Evolutionary conservation across 1,140 invertebrate species (phyloP).

Genomic region (Nixonia krombeini): DNA sequence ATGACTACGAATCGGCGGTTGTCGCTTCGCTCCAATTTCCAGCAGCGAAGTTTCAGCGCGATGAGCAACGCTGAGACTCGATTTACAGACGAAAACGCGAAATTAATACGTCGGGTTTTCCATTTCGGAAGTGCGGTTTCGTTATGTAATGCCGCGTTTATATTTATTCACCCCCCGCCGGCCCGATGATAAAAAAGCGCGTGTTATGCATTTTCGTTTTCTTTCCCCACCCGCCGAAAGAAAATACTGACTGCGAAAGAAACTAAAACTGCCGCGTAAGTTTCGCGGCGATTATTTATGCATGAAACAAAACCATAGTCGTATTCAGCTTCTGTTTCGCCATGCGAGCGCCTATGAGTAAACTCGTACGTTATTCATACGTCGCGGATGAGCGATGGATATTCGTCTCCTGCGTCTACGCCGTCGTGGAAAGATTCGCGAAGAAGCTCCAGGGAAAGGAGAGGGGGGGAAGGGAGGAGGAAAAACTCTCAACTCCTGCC

Average conservation of each 20-base stretch:
- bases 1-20: no score
- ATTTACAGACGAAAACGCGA: no score
- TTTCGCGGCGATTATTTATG: slow-evolving; percentile 52
- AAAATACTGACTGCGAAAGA: slow-evolving; percentile 42
- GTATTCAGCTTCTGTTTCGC: slow-evolving; percentile 2
- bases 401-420: slow-evolving; percentile 42
- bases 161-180: no score
- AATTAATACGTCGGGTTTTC: no score
- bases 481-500: slow-evolving; percentile 7
- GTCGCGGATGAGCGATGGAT: slow-evolving; percentile 56
- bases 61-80: no score
- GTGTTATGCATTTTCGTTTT: no score
- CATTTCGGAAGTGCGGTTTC: no score
- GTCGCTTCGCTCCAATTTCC: no score
- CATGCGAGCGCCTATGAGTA: slow-evolving; percentile 23
- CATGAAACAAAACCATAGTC: slow-evolving; percentile 38
- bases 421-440: slow-evolving; percentile 1
- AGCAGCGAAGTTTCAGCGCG: no score
- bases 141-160: no score
- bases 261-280: slow-evolving; percentile 36
- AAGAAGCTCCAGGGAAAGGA: background rate
- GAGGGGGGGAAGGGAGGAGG: background rate
- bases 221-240: background rate
- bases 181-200: no score
- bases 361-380: slow-evolving; percentile 60